phyloP scores from a whole-genome alignment of 2,888 invertebrate genomes.

The Philereme vetulata region DNA sequence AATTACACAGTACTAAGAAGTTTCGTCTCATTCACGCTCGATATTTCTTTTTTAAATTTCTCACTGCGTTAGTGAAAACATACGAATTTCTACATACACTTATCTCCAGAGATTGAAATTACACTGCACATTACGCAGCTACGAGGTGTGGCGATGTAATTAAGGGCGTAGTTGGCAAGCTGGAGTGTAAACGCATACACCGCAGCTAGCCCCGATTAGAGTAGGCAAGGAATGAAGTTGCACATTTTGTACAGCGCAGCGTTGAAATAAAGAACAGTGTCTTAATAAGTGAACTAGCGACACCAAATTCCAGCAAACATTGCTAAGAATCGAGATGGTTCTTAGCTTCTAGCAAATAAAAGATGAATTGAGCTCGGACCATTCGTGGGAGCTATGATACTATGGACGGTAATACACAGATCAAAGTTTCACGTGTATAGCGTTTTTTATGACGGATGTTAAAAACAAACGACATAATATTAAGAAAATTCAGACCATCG shows the following conservation, averaged over 20 bases:
- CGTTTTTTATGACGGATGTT: too few species aligned
- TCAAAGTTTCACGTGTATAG: too few species aligned
- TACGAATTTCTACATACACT: constrained; percentile 3
- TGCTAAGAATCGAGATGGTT: too few species aligned
- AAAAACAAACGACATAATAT: too few species aligned
- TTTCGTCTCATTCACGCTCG: background rate
- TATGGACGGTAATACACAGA: too few species aligned
- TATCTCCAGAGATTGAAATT: background rate
- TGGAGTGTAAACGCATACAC: constrained; percentile 2
- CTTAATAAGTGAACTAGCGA: background rate
- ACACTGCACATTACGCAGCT: constrained; percentile 7
- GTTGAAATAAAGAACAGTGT: background rate
- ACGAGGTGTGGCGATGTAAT: constrained; percentile 14
- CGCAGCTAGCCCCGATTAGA: background rate
- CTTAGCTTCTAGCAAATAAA: too few species aligned
- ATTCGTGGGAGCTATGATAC: too few species aligned
- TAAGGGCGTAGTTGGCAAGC: constrained; percentile 4
- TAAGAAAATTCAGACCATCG: too few species aligned
- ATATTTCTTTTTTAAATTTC: background rate
- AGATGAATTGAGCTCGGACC: too few species aligned
- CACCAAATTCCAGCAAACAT: too few species aligned
- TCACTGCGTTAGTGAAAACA: constrained; percentile 6
- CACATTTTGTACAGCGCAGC: background rate
- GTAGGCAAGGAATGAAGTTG: background rate
- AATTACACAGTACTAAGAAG: background rate